Evolutionary conservation across 2,888 invertebrate species (phyloP).

Genomic region (Euzophera pinguis): DNA sequence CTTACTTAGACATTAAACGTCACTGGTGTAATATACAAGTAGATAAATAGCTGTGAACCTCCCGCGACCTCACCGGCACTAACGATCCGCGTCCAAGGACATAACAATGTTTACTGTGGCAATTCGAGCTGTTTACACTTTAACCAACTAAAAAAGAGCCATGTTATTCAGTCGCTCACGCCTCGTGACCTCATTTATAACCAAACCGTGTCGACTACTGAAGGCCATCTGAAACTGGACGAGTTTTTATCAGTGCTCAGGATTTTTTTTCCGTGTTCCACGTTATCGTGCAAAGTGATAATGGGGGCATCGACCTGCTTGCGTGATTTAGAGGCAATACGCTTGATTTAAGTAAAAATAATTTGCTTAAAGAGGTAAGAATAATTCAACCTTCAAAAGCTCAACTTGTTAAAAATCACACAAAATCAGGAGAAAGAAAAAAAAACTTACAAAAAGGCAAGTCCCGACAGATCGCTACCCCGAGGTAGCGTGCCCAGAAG

Average conservation of each 20-base stretch:
- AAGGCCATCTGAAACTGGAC: constrained; percentile 42
- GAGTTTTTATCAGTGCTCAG: constrained; percentile 49
- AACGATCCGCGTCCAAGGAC: constrained; percentile 42
- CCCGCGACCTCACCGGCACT: constrained; percentile 35
- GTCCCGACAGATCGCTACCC: no score
- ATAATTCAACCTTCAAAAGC: constrained; percentile 25
- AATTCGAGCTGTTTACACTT: constrained; percentile 29
- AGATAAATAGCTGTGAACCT: constrained; percentile 39
- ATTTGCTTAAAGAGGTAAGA: constrained; percentile 17
- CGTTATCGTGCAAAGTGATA: constrained; percentile 69
- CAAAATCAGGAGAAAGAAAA: no score
- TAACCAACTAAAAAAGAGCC: constrained; percentile 36
- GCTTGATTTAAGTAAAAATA: constrained; percentile 15
- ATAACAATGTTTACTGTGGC: constrained; percentile 33
- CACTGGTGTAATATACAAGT: constrained; percentile 13
- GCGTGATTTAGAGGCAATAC: constrained; percentile 52
- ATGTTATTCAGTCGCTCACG: constrained; percentile 21
- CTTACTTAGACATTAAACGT: neutral
- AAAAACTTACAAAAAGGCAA: no score
- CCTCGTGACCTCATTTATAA: constrained; percentile 20
- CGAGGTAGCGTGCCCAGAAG: no score
- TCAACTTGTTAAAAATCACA: constrained; percentile 24
- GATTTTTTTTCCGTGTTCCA: constrained; percentile 66
- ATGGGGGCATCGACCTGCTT: constrained; percentile 61
- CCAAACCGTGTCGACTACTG: constrained; percentile 26